These are phyloP conservation scores for Dreissena rostriformis DNA, from an alignment of 1,140 invertebrate species.

Conservation along the genomic window DNA sequence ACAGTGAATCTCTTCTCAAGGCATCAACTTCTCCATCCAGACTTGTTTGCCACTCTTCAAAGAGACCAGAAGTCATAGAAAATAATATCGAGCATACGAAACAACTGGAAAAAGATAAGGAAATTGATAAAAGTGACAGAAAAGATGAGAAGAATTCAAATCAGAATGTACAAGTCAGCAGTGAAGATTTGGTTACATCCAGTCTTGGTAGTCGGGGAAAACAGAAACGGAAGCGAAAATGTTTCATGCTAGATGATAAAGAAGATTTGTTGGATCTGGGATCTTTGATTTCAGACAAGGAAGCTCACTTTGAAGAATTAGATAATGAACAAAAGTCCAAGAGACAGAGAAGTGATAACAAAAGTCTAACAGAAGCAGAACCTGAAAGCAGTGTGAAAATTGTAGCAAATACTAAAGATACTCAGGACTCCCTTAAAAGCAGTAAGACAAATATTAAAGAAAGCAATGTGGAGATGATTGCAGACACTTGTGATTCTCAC, in stretches of 20 bases:
- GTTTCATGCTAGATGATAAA: constrained; percentile 48
- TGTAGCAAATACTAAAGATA: not conserved
- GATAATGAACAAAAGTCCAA: constrained; percentile 12
- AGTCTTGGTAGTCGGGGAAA: not conserved
- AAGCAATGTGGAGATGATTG: constrained; percentile 32
- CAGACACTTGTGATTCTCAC: constrained; percentile 12
- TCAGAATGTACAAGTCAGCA: not conserved
- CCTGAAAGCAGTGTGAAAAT: not conserved
- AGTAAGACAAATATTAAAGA: not conserved
- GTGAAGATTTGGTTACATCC: not conserved
- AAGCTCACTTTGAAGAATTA: not conserved
- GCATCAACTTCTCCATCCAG: not conserved
- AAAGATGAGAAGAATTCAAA: not conserved
- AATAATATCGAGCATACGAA: not conserved
- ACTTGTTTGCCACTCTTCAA: not conserved
- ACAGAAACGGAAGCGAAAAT: constrained; percentile 39
- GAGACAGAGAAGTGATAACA: constrained; percentile 13
- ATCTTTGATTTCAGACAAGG: not conserved
- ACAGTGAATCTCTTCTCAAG: not conserved
- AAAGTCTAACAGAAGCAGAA: not conserved
- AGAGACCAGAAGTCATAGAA: not conserved
- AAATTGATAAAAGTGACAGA: not conserved
- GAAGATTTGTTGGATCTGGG: constrained; percentile 41
- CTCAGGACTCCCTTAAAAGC: not conserved
- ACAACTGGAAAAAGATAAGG: not conserved